Conservation (phyloP, 2,888 invertebrate genomes). For the Gisinianus flammeolus region DNA sequence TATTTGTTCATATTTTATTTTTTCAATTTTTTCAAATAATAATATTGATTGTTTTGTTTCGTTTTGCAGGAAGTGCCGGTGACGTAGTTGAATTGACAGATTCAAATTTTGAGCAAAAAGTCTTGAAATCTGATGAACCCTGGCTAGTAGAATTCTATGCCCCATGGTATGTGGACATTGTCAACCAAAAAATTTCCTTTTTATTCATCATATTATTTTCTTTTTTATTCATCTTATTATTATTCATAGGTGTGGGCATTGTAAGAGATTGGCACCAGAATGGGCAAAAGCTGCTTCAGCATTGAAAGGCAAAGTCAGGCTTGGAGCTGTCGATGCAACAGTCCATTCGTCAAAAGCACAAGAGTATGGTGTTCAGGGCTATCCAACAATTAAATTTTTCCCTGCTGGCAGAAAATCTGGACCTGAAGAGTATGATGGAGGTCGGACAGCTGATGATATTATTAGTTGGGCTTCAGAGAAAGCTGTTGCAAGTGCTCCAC, state of each 20-base stretch:
- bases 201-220: conserved; percentile 65
- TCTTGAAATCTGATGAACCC: conserved; percentile 89
- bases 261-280: conserved; percentile 94
- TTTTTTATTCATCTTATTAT: too few species aligned
- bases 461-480: conserved; percentile 83
- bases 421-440: conserved; percentile 87
- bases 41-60: not conserved
- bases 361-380: conserved; percentile 83
- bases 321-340: conserved; percentile 96
- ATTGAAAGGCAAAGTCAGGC: conserved; percentile 92
- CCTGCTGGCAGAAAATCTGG: conserved; percentile 72
- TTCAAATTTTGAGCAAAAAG: conserved; percentile 90
- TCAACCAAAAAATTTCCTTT: too few species aligned
- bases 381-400: conserved; percentile 96
- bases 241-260: conserved; percentile 76
- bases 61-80: conserved; percentile 50
- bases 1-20: not conserved
- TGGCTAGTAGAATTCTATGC: conserved; percentile 99
- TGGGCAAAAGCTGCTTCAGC: conserved; percentile 95
- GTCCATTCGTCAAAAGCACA: conserved; percentile 81
- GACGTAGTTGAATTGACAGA: conserved; percentile 94
- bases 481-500: conserved; percentile 82
- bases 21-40: conserved; percentile 1
- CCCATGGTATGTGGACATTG: too few species aligned
- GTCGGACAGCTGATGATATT: conserved; percentile 87